Percentiles rank a stretch among this genome's conserved stretches.
Conservation (phyloP, 1,140 invertebrate species). For the Drosophila takahashii region DNA sequence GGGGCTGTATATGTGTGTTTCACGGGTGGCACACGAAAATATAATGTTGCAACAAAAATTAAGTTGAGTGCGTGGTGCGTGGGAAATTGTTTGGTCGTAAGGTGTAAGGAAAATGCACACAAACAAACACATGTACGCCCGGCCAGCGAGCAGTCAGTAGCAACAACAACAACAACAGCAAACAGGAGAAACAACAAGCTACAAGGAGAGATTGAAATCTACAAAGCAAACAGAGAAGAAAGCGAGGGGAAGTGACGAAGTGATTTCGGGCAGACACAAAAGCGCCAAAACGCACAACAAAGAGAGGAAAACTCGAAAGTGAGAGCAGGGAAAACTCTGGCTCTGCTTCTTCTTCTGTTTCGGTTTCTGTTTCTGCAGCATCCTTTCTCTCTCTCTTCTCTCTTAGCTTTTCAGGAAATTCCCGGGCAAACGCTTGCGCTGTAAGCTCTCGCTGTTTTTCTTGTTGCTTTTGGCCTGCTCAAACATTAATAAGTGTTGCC, state of each 20-base stretch:
- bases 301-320: slow-evolving; percentile 14
- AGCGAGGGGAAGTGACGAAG: slow-evolving; percentile 1
- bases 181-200: background rate
- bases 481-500: slow-evolving; percentile 83
- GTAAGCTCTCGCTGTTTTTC: slow-evolving; percentile 44
- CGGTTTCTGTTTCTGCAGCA: too few species aligned
- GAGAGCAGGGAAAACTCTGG: background rate
- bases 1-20: background rate
- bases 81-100: slow-evolving; percentile 70
- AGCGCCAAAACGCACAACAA: slow-evolving; percentile 64
- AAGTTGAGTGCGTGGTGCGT: slow-evolving; percentile 79
- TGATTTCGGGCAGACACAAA: slow-evolving; percentile 55
- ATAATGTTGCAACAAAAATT: slow-evolving; percentile 80
- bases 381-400: slow-evolving; percentile 16
- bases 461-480: slow-evolving; percentile 56
- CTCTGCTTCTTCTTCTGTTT: slow-evolving; percentile 3
- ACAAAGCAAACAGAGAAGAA: slow-evolving; percentile 69
- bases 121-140: slow-evolving; percentile 35
- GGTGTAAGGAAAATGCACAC: slow-evolving; percentile 70
- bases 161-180: slow-evolving; percentile 15
- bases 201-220: slow-evolving; percentile 59
- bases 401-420: slow-evolving; percentile 63
- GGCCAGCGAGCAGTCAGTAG: background rate
- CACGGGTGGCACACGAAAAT: slow-evolving; percentile 57
- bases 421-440: slow-evolving; percentile 84